Conservation (phyloP, 2,888 invertebrate genomes). For the Catocala sponsa region DNA sequence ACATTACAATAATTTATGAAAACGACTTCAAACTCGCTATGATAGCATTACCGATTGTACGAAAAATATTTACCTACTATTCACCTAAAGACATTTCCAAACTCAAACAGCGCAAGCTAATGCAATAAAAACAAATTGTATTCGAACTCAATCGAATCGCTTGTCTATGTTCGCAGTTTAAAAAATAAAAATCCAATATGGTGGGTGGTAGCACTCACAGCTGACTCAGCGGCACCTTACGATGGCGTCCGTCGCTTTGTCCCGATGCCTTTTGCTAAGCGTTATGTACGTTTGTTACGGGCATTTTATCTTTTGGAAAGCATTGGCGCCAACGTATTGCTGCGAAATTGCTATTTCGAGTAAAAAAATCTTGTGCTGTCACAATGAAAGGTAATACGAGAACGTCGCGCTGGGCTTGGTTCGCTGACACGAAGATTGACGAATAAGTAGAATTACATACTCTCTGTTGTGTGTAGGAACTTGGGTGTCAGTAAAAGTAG, state of each 20-base stretch:
- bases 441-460: no score
- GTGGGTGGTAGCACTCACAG: constrained; percentile 70
- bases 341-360: constrained; percentile 37
- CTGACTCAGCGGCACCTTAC: constrained; percentile 81
- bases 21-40: no score
- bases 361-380: constrained; percentile 21
- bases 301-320: constrained; percentile 59
- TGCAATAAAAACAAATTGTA: constrained; percentile 62
- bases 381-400: constrained; percentile 10
- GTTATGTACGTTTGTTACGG: constrained; percentile 52
- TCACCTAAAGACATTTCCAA: constrained; percentile 31
- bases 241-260: constrained; percentile 63
- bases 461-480: no score
- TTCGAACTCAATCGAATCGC: constrained; percentile 60
- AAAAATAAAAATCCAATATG: constrained; percentile 77
- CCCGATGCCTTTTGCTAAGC: constrained; percentile 60
- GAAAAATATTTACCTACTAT: constrained; percentile 18
- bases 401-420: constrained; percentile 10
- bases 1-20: no score
- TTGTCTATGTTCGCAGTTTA: constrained; percentile 70
- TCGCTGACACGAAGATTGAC: constrained; percentile 1
- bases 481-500: no score
- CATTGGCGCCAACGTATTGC: constrained; percentile 44
- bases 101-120: constrained; percentile 45
- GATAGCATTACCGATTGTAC: background rate